A percentile compares a stretch with the other conserved stretches of the same genome.
Evolutionary conservation across 2,888 invertebrate genomes (phyloP).

Genomic region (Xanthorhoe spadicearia): DNA sequence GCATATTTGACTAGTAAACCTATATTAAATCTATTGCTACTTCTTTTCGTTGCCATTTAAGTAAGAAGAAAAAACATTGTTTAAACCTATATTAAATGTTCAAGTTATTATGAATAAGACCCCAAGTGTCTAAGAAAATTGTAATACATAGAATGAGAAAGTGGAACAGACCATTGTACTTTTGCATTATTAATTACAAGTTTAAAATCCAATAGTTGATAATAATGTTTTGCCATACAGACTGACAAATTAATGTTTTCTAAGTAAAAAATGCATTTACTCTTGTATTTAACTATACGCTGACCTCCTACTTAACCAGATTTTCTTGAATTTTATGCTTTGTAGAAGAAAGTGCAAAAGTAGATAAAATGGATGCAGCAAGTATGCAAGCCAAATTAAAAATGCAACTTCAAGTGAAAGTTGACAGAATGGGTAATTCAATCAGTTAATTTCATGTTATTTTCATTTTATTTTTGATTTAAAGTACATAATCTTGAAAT

Average conservation of each 20-base stretch:
- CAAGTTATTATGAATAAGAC: too few relatives aligned
- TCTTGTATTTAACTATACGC: conserved; percentile 1
- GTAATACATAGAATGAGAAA: not conserved
- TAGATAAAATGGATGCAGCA: not conserved
- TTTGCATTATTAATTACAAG: conserved; percentile 6
- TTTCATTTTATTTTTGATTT: too few relatives aligned
- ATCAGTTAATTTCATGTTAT: not conserved
- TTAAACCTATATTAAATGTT: too few relatives aligned
- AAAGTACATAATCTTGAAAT: too few relatives aligned
- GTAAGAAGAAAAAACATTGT: too few relatives aligned
- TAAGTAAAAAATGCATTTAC: not conserved
- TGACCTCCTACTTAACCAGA: conserved; percentile 12
- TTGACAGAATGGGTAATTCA: conserved; percentile 18
- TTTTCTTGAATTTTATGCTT: conserved; percentile 3
- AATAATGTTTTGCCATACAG: not conserved
- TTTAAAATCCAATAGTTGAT: not conserved
- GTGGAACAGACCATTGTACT: conserved; percentile 20
- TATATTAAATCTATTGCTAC: too few relatives aligned
- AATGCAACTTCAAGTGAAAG: conserved; percentile 24
- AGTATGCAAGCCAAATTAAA: conserved; percentile 8
- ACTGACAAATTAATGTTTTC: not conserved
- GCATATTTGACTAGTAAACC: too few relatives aligned
- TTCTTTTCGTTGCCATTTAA: too few relatives aligned
- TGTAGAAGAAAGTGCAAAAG: conserved; percentile 6
- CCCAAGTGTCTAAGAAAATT: not conserved